phyloP scores from a whole-genome alignment of 2,113 vertebrate genomes.

The Sterrhoptilus dennistouni region DNA sequence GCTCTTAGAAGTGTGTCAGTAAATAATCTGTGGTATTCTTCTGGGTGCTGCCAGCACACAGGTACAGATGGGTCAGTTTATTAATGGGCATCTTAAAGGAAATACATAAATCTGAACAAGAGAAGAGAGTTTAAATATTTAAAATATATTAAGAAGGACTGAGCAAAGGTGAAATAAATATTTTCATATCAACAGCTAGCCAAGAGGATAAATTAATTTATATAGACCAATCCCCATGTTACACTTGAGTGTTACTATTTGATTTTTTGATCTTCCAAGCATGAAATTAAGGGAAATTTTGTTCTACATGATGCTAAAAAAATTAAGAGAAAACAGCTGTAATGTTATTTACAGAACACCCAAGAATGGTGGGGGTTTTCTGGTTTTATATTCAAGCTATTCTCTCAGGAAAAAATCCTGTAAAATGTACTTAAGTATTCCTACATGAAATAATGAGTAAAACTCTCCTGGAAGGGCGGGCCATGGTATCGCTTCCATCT shows the following conservation, averaged over 20 bases:
- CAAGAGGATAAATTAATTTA: not conserved
- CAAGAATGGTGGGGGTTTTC: not conserved
- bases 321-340: not conserved
- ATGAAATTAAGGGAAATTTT: not conserved
- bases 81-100: not conserved
- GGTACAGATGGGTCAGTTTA: not conserved
- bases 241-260: not conserved
- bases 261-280: not conserved
- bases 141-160: not conserved
- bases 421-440: not conserved
- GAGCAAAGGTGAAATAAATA: not conserved
- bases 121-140: not conserved
- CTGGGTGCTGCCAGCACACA: not conserved
- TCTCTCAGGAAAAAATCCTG: not conserved
- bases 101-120: not conserved
- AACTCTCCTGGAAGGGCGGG: not conserved
- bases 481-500: not conserved
- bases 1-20: not conserved
- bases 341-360: not conserved
- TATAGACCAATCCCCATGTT: not conserved
- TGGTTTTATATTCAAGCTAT: not conserved
- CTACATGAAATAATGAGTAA: not conserved
- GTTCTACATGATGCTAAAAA: not conserved
- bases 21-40: not conserved
- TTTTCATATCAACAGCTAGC: not conserved